Percentiles rank a stretch among this genome's conserved stretches.
Conservation (phyloP, 1,140 invertebrate genomes). For the Drosophila equinoxialis region DNA sequence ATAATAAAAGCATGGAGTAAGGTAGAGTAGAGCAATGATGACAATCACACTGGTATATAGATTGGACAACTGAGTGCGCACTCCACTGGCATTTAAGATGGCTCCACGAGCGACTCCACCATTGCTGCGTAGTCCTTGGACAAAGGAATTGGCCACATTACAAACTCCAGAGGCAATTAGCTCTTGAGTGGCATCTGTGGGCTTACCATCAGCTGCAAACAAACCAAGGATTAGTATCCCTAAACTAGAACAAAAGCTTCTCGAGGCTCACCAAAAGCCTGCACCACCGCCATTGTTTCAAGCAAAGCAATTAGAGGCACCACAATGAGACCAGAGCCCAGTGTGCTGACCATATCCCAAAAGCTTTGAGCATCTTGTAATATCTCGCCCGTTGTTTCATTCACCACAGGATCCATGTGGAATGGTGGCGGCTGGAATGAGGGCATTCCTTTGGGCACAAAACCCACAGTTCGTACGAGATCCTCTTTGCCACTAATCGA, state of each 20-base stretch:
- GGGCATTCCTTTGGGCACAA: constrained; percentile 89
- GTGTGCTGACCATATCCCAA: constrained; percentile 88
- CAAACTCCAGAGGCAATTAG: constrained; percentile 91
- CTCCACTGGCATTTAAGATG: constrained; percentile 94
- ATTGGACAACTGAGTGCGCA: constrained; percentile 92
- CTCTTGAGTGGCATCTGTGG: constrained; percentile 93
- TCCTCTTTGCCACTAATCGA: constrained; percentile 55
- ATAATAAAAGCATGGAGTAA: constrained; percentile 92
- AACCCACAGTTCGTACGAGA: constrained; percentile 83
- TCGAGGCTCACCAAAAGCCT: constrained; percentile 85
- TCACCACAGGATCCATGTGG: constrained; percentile 83
- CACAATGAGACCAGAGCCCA: constrained; percentile 91
- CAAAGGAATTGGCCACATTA: constrained; percentile 94
- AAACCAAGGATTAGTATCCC: background rate
- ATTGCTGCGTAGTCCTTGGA: constrained; percentile 92
- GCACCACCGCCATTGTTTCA: constrained; percentile 93
- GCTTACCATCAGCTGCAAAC: constrained; percentile 87
- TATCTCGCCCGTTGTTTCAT: constrained; percentile 83
- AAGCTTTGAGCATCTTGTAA: constrained; percentile 83
- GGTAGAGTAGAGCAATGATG: constrained; percentile 88
- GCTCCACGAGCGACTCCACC: constrained; percentile 93
- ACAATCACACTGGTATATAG: constrained; percentile 88
- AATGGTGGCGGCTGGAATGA: constrained; percentile 87
- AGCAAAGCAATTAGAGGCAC: constrained; percentile 91
- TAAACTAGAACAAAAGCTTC: background rate